Evolutionary conservation across 2,113 vertebrate species (phyloP), one percentile per base, ranked within the genome.

Genomic region (Bombycilla garrulus): DNA sequence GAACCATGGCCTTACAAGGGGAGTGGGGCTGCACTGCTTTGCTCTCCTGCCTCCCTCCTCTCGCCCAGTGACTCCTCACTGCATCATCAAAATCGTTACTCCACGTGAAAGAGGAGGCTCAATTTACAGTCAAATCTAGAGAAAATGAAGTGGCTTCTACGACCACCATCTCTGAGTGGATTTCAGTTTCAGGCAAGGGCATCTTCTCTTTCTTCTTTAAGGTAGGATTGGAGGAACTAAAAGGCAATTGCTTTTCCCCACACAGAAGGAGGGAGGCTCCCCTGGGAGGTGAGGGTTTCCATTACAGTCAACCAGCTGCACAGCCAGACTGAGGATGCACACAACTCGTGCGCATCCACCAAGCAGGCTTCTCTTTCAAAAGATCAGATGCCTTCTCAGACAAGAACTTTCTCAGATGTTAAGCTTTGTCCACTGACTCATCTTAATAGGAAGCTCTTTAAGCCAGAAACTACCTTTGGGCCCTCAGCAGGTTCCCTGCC

Each of bases 371-470:
- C 84, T 81, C 73, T 92, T 91, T 76, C 92, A 76, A 47, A 86
- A 94, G 78, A 61, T 71, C 69, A 96, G 89, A 91, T 91, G 78
- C 53, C n/a, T 87, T 66, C 70, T 79, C 77, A 84, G 86, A 82
- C 77, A 93, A 91, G 56, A 50, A 89, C 78, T 85, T 92, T 91
- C 77, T 91, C 84, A 72, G 36, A 81, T 71, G 65, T 60, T 73
- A 66, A 93, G 56, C 64, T 92, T 24, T 56, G 82, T 67, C 69
- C 86, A 74, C 61, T 86, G 86, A 88, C 86, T 94, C 83, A 81
- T 92, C 60, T 81, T 64, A 57, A 64, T 91, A 82, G 57, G 62
- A 89, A 91, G 73, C 40, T 91, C 65, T 95, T 90, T 71, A 81
- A 95, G 47, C 44, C 44, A 69, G 64, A 84, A 87, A 23, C 57